Percentiles rank a stretch among this genome's conserved stretches.
phyloP scores from a whole-genome alignment of 2,113 vertebrate genomes.

The Perca flavescens region DNA sequence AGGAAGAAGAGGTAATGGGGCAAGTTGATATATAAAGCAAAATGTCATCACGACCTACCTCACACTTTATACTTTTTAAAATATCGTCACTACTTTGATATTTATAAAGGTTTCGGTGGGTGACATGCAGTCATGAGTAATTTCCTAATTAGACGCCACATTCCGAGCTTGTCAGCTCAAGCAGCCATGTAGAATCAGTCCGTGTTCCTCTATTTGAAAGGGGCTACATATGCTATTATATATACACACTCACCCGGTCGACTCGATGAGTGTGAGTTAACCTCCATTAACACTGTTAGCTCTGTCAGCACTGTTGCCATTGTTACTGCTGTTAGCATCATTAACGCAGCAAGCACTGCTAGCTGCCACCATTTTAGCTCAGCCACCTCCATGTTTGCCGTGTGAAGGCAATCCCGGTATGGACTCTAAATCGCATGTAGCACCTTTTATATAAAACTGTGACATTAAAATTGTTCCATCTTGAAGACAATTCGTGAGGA shows the following conservation, averaged over 20 bases:
- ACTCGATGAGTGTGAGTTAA: too few species aligned
- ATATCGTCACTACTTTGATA: not conserved
- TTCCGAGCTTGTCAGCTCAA: not conserved
- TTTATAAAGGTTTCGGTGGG: not conserved
- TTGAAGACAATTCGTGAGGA: not conserved
- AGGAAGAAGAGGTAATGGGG: not conserved
- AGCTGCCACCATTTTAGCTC: not conserved
- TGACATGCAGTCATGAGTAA: not conserved
- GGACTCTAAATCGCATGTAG: too few species aligned
- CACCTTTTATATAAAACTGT: too few species aligned
- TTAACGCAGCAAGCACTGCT: not conserved
- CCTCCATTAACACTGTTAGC: not conserved
- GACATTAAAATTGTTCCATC: slow-evolving; percentile 18
- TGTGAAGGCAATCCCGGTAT: too few species aligned
- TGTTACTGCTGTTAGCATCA: not conserved
- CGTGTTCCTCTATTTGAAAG: not conserved
- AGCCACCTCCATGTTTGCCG: not conserved
- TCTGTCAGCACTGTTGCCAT: not conserved
- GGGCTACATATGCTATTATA: too few species aligned
- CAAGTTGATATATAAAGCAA: not conserved
- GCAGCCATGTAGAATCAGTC: not conserved
- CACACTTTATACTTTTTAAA: not conserved
- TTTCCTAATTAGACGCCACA: not conserved
- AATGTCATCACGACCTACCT: not conserved
- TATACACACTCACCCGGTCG: too few species aligned